Evolutionary conservation across 2,113 vertebrate genomes (phyloP), one percentile per base, ranked within the genome.

Genomic region (Tretioscincus oriximinensis): DNA sequence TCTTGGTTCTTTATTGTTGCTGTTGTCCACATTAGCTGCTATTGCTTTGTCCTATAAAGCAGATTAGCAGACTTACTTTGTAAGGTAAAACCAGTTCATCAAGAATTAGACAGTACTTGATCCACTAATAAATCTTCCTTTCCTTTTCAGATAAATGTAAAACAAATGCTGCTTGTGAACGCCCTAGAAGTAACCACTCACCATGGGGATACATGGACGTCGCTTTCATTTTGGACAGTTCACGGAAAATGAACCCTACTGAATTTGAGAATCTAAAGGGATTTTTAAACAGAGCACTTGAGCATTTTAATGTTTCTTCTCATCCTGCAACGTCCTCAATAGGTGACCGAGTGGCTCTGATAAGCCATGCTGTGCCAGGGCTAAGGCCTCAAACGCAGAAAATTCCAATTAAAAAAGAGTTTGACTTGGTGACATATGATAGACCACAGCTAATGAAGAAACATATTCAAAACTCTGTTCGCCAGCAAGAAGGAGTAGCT

Each of bases 221-320:
- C 1, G 90, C 90, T 1, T 91, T 95, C 73, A 78, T 94, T 31
- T 77, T 95, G 18, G 92, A 94, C 6, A 41, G 86, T 61, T 95
- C 92, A 28, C 74, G 69, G 35, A 81, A 88, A 0, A 29, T 92
- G 81, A 88, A 54, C 18, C 35, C 73, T 5, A 66, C 78, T 1
- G 87, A 93, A 3, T 94, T 93, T 75, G 85, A 92, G 82, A 89
- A 80, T 63, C 29, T 92, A 3, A 90, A 89, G 80, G 35, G 9
- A 45, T 91, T 95, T 31, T 60, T 93, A 69, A 92, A 79, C 60
- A 86, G 68, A 1, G 77, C 88, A 28, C 9, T 94, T 21, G 90
- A 93, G 74, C 63, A 90, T 74, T 93, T 95, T 49, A 83, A 90
- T 11, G 61, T 93, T 78, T 81, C 80, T 12, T 29, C 31, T 0